Evolutionary conservation across 2,888 invertebrate genomes (phyloP), one percentile per base, ranked within the genome.

Genomic region (Salticus scenicus): DNA sequence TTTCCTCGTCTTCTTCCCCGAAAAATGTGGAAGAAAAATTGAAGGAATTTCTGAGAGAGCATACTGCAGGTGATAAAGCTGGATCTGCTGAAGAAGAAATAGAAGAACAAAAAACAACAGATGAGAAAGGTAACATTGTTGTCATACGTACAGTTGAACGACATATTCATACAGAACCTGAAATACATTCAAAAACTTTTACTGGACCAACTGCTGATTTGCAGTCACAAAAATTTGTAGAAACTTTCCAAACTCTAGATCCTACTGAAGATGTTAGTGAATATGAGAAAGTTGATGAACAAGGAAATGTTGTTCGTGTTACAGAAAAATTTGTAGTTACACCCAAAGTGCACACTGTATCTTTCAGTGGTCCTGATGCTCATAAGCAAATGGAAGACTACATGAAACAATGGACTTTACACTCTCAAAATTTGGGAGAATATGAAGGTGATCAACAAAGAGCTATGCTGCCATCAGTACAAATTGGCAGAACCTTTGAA

Each of bases 351-450:
- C 90, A 91, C 67, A 92, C 92, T 89, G 90, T 93, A 12, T 93
- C 93, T 2, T 93, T 93, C 88, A 91, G 90, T 80, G 93, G 93
- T 14, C 91, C 92, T 63, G 92, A 93, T 88, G 93, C 93, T 30
- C 92, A 93, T 76, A 90, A 92, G 78, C 92, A 92, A 87, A 89
- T 93, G 88, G 90, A 91, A 86, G 92, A 92, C 75, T 93, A 92
- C 88, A 92, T 93, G 47, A 91, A 92, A 66, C 75, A 71, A 37
- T 86, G 80, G 66, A 71, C 72, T 10, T 7, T 70, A 10, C 28
- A 31, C 27, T 72, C 83, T 8, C 83, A 73, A 51, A 83, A 63
- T 31, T 64, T 72, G 4, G 73, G 37, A n/a, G 67, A 71, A 17
- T 66, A n/a, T n/a, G 51, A 69, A 17, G 67, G 51, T 20, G 47